phyloP scores from a whole-genome alignment of 1,140 invertebrate species.

The Yoshiicerus persimilis region DNA sequence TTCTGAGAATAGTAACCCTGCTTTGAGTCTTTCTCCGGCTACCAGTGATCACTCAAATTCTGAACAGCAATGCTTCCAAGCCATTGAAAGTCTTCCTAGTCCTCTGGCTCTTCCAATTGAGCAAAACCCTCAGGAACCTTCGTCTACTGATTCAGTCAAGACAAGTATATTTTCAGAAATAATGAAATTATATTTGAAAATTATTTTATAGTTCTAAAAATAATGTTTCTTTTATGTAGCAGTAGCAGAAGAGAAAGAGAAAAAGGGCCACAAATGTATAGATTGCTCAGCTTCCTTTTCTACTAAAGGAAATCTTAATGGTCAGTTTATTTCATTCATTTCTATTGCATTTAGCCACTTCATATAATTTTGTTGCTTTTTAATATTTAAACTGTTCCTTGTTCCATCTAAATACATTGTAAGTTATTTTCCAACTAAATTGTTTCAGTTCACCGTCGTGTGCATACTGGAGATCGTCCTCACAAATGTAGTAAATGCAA shows the following conservation, averaged over 20 bases:
- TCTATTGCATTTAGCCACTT: background rate
- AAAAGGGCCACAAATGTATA: slow-evolving; percentile 47
- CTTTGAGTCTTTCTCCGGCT: background rate
- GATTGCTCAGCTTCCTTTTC: slow-evolving; percentile 49
- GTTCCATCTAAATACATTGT: too few relatives aligned
- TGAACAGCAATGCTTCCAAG: too few relatives aligned
- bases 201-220: too few relatives aligned
- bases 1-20: background rate
- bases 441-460: slow-evolving; percentile 53
- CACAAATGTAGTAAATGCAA: slow-evolving; percentile 50
- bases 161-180: too few relatives aligned
- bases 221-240: too few relatives aligned
- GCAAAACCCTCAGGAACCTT: too few relatives aligned
- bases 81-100: too few relatives aligned
- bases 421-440: background rate
- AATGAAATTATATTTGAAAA: too few relatives aligned
- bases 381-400: background rate
- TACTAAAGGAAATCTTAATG: slow-evolving; percentile 49
- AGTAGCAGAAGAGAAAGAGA: background rate
- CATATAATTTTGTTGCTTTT: background rate
- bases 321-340: slow-evolving; percentile 24
- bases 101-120: too few relatives aligned
- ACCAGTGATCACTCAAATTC: background rate
- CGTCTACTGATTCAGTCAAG: too few relatives aligned
- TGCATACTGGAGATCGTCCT: slow-evolving; percentile 52